Percentiles rank a stretch among this genome's conserved stretches.
Conservation (phyloP, 2,888 invertebrate genomes). For the Leuctra nigra region DNA sequence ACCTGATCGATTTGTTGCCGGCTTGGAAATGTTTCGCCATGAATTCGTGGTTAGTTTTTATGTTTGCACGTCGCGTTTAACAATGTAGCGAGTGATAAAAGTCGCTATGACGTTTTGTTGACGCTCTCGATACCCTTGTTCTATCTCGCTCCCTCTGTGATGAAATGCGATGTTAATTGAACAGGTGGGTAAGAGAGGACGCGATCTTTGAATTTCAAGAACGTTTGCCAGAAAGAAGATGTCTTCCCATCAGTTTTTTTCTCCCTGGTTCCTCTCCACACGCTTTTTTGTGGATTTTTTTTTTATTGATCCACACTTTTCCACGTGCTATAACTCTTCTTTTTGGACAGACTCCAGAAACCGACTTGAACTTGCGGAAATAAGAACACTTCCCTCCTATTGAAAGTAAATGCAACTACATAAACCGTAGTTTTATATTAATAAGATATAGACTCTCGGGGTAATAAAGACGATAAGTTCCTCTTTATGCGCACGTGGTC, state of each 20-base stretch:
- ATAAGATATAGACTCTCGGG: no score
- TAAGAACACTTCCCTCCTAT: not conserved
- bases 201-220: not conserved
- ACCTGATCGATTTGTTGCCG: no score
- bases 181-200: no score
- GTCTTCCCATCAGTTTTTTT: not conserved
- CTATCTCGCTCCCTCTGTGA: not conserved
- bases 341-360: conserved; percentile 1
- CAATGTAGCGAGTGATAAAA: no score
- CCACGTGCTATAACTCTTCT: conserved; percentile 16
- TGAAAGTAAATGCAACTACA: not conserved
- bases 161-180: not conserved
- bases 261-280: not conserved
- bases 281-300: not conserved
- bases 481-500: no score
- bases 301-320: conserved; percentile 17
- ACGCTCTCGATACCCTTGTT: no score
- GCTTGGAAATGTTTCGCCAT: no score
- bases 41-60: no score
- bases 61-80: no score
- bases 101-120: no score
- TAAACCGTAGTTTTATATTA: not conserved
- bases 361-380: conserved; percentile 10
- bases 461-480: no score
- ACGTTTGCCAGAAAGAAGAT: not conserved